Conservation (phyloP, 2,888 invertebrate genomes). For the Trisateles emortualis region DNA sequence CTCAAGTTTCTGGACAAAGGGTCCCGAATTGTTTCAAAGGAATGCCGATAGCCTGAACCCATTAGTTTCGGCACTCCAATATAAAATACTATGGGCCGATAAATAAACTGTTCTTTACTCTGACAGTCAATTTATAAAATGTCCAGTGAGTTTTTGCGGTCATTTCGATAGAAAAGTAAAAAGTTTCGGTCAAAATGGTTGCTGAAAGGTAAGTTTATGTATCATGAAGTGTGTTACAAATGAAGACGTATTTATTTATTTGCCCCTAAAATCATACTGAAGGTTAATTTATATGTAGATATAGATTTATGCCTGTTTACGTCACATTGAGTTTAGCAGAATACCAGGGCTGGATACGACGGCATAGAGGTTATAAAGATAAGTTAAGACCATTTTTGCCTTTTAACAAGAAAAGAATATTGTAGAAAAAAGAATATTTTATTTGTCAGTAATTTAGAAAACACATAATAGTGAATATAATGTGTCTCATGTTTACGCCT, state of each 20-base stretch:
- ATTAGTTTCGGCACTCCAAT: constrained; percentile 51
- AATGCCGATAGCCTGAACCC: constrained; percentile 54
- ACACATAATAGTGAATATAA: too few species aligned
- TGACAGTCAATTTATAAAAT: constrained; percentile 53
- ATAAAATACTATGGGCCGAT: constrained; percentile 46
- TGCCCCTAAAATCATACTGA: neutral
- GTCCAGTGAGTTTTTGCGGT: constrained; percentile 34
- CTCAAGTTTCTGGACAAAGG: constrained; percentile 36
- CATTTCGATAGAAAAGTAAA: constrained; percentile 14
- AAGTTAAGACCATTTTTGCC: too few species aligned
- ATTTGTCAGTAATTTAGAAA: too few species aligned
- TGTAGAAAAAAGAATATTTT: too few species aligned
- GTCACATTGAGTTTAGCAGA: neutral
- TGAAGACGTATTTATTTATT: neutral
- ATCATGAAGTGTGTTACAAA: neutral
- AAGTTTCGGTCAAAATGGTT: constrained; percentile 10
- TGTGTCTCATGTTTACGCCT: too few species aligned
- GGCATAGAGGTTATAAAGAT: too few species aligned
- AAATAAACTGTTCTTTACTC: constrained; percentile 51
- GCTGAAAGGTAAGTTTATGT: neutral
- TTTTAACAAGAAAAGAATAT: too few species aligned
- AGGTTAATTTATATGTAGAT: neutral
- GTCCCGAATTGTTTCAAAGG: constrained; percentile 55
- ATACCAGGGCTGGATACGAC: too few species aligned
- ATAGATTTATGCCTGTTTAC: neutral